Evolutionary conservation across 2,888 invertebrate species (phyloP).

Genomic region (Operophtera brumata): DNA sequence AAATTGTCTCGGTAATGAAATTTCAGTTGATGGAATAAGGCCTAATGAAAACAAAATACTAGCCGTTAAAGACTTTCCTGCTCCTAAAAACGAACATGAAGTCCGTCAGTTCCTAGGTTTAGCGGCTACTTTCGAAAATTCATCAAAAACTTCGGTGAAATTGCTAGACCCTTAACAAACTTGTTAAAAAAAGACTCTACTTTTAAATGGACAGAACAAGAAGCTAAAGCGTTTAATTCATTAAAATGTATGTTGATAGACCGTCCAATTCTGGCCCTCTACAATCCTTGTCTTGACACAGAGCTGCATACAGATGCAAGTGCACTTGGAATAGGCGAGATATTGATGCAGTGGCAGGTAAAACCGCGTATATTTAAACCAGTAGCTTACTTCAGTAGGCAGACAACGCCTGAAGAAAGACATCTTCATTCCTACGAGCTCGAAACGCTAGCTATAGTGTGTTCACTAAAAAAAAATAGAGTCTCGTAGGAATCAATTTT

Average conservation of each 20-base stretch:
- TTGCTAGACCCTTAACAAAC: conserved; percentile 9
- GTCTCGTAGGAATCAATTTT: conserved; percentile 18
- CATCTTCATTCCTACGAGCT: conserved; percentile 32
- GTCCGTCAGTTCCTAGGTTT: conserved; percentile 1
- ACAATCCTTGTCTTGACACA: conserved; percentile 7
- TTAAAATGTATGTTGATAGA: not conserved
- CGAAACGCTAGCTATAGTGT: conserved; percentile 33
- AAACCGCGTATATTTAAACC: not conserved
- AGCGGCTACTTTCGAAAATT: not conserved
- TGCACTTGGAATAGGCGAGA: conserved; percentile 6
- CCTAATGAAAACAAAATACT: conserved; percentile 3
- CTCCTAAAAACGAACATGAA: conserved; percentile 9
- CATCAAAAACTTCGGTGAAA: conserved; percentile 1
- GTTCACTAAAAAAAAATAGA: conserved; percentile 18
- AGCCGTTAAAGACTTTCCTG: conserved; percentile 3
- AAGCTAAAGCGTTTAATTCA: not conserved
- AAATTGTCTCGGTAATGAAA: conserved; percentile 8
- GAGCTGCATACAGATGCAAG: conserved; percentile 14
- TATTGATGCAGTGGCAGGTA: conserved; percentile 5
- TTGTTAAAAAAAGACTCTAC: not conserved
- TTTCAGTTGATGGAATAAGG: conserved; percentile 1
- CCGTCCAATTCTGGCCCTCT: not conserved
- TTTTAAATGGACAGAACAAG: not conserved
- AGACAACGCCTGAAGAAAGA: conserved; percentile 30
- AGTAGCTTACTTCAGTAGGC: conserved; percentile 30